These are phyloP conservation scores for Malthinus flaveolus DNA, from an alignment of 2,888 invertebrate species.

Conservation along the genomic window DNA sequence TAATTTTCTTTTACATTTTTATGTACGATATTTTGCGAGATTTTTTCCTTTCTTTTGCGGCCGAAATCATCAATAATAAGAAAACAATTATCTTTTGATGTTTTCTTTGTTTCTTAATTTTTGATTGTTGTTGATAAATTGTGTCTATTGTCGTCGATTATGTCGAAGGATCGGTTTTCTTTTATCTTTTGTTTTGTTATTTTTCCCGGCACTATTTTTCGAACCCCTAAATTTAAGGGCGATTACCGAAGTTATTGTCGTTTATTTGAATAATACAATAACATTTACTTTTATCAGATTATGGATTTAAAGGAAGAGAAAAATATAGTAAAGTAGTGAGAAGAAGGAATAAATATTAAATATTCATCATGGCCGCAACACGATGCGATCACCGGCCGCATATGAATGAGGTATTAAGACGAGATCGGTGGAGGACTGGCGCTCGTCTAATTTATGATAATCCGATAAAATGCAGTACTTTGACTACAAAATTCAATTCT, in stretches of 20 bases:
- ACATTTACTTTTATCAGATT: too few species aligned
- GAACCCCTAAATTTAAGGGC: too few species aligned
- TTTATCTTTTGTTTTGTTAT: too few species aligned
- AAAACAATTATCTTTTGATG: background rate
- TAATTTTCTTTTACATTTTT: slow-evolving; percentile 9
- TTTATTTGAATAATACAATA: too few species aligned
- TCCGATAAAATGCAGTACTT: slow-evolving; percentile 46
- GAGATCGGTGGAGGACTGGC: slow-evolving; percentile 38
- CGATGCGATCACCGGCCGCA: slow-evolving; percentile 45
- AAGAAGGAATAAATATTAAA: slow-evolving; percentile 46
- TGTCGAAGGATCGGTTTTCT: too few species aligned
- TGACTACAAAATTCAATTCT: slow-evolving; percentile 44
- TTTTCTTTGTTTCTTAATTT: background rate
- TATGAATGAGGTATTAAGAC: slow-evolving; percentile 50
- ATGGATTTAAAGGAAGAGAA: background rate
- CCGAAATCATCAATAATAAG: background rate
- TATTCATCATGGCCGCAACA: slow-evolving; percentile 48
- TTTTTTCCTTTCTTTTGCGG: background rate
- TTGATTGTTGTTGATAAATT: too few species aligned
- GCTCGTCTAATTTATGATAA: slow-evolving; percentile 48
- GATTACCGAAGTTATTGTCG: too few species aligned
- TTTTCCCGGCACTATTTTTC: too few species aligned
- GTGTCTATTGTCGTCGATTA: too few species aligned
- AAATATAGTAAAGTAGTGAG: slow-evolving; percentile 20
- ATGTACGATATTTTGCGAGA: background rate